Conservation (phyloP, 2,797 vertebrate species). For the Hemitrygon akajei region DNA sequence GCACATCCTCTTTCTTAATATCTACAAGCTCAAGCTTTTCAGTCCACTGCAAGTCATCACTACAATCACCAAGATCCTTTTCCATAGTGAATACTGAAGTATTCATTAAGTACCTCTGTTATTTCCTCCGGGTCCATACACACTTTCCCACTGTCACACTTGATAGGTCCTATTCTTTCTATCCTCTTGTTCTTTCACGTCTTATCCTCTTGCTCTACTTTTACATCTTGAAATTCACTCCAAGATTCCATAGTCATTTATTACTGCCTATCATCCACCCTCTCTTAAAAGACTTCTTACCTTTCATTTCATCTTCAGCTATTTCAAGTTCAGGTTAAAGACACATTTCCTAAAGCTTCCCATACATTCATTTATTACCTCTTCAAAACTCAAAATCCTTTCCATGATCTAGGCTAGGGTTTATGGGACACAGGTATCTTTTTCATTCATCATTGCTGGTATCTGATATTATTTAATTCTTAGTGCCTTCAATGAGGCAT, state of each 20-base stretch:
- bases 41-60: too few relatives aligned
- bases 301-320: not conserved
- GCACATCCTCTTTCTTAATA: too few relatives aligned
- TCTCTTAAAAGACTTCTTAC: not conserved
- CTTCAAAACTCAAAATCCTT: not conserved
- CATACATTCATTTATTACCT: not conserved
- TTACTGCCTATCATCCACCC: not conserved
- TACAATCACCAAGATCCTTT: too few relatives aligned
- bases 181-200: too few relatives aligned
- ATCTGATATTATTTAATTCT: not conserved
- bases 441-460: not conserved
- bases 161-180: too few relatives aligned
- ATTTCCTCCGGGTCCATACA: too few relatives aligned
- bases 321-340: not conserved
- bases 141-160: too few relatives aligned
- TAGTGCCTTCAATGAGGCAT: too few relatives aligned
- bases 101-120: too few relatives aligned
- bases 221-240: not conserved
- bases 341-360: not conserved
- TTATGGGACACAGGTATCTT: not conserved
- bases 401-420: not conserved
- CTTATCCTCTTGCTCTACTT: too few relatives aligned
- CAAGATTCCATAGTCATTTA: not conserved
- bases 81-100: too few relatives aligned
- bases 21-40: too few relatives aligned